Evolutionary conservation across 1,140 invertebrate genomes (phyloP), one percentile per base, ranked within the genome.

Genomic region (Pemphigus obesinymphae): DNA sequence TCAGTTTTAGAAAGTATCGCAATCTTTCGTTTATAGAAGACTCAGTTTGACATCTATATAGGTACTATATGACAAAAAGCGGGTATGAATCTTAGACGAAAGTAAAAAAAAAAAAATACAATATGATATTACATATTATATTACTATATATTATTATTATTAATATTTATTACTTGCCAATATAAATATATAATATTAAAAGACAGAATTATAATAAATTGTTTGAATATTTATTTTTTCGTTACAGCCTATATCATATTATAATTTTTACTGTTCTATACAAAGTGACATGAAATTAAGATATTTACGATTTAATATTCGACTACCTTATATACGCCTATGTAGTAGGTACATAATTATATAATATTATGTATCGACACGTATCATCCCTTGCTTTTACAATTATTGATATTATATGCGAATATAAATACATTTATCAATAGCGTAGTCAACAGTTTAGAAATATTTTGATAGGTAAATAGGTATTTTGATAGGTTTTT

Each of bases 1-100:
- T 61, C 34, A 26, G 76, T 80, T 73, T 58, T 80, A 80, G 76
- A 80, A 80, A 80, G 76, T 80, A 37, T 80, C 55, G 53, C 75
- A 43, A 80, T 80, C 15, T 43, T 61, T 63, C 55, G 13, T 61
- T 31, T 76, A 31, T 63, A 53, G 17, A 26, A 53, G 29, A 53
- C 48, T 31, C 48, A 50, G 72, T 50, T 75, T 53, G 72, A 75
- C 48, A 50, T 17, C 26, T 75, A 31, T 15, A 70, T 66, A 66
- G 23, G 23, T 11, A 26, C 15, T 68, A 23, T 26, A 70, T 23
- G 15, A 43, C 37, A 40, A 43, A 15, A 31, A 66, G 34, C 34
- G 34, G 34, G 23, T 40, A 43, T 15, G 37, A 43, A 70, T 70
- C 3, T n/a, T 26, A 70, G 23, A 66, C 31, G 34, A 70, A 68